phyloP scores from a whole-genome alignment of 2,113 vertebrate genomes.

The Labeo rohita region DNA sequence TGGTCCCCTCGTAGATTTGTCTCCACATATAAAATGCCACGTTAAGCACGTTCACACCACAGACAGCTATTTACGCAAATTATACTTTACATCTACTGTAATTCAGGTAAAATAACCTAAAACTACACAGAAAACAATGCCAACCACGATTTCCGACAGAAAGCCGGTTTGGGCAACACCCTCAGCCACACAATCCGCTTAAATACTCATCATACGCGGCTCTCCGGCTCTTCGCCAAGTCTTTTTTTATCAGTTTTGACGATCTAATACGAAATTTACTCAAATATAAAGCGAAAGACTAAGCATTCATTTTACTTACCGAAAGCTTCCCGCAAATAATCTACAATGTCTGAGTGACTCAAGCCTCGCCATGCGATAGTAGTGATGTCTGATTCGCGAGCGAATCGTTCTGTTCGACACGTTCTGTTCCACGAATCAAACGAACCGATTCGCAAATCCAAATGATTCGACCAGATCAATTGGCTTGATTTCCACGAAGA shows the following conservation, averaged over 20 bases:
- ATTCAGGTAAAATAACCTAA: not conserved
- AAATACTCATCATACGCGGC: not conserved
- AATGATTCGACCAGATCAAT: not conserved
- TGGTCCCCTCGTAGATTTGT: not conserved
- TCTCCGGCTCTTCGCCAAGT: not conserved
- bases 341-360: not conserved
- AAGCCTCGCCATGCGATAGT: slow-evolving; percentile 25
- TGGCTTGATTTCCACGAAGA: not conserved
- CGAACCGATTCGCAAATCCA: slow-evolving; percentile 6
- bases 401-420: not conserved
- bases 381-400: slow-evolving; percentile 21
- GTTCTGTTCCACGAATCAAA: not conserved
- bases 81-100: not conserved
- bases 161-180: slow-evolving; percentile 49
- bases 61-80: not conserved
- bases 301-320: slow-evolving; percentile 5
- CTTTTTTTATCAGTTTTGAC: not conserved
- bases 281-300: not conserved
- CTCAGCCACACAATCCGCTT: slow-evolving; percentile 1
- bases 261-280: not conserved
- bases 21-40: not conserved
- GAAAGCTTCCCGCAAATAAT: slow-evolving; percentile 24
- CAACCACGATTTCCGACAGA: slow-evolving; percentile 4
- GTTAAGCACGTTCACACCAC: not conserved
- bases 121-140: not conserved